A percentile compares a stretch with the other conserved stretches of the same genome.
These are phyloP conservation scores for Pheosia tremula DNA, from an alignment of 2,888 invertebrate genomes.

Conservation along the genomic window DNA sequence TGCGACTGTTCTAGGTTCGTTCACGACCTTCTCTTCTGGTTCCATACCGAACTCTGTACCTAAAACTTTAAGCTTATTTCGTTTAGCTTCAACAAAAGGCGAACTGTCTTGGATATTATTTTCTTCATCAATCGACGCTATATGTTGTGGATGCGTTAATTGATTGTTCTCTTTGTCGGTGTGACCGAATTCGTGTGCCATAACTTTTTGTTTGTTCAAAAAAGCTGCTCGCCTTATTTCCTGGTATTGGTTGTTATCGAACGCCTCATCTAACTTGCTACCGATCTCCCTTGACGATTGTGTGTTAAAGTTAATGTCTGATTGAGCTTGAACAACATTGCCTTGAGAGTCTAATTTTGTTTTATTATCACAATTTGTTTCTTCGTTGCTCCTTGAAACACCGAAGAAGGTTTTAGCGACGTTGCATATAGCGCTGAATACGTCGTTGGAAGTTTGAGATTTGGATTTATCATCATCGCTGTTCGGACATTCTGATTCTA, in stretches of 20 bases:
- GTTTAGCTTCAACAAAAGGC: constrained; percentile 61
- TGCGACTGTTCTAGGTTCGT: constrained; percentile 68
- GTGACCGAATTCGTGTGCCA: constrained; percentile 77
- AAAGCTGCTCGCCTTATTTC: constrained; percentile 72
- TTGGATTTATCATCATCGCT: constrained; percentile 44
- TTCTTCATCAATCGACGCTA: constrained; percentile 57
- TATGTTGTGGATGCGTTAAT: constrained; percentile 38
- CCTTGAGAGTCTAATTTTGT: constrained; percentile 68
- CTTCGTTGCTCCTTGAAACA: constrained; percentile 45
- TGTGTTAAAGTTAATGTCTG: constrained; percentile 40
- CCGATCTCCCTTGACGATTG: constrained; percentile 64
- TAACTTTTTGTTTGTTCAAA: constrained; percentile 79
- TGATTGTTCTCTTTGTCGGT: constrained; percentile 63
- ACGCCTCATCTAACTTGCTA: constrained; percentile 50
- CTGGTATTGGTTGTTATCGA: constrained; percentile 63
- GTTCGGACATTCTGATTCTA: constrained; percentile 14
- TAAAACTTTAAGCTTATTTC: constrained; percentile 68
- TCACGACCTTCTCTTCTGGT: constrained; percentile 25
- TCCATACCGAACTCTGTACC: constrained; percentile 56
- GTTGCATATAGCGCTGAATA: constrained; percentile 66
- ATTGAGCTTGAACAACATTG: constrained; percentile 51
- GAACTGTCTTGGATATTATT: constrained; percentile 59
- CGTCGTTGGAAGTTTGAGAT: constrained; percentile 52
- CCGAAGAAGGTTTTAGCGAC: constrained; percentile 69
- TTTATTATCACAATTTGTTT: constrained; percentile 60